Conservation (phyloP, 2,113 vertebrate genomes). For the Scartelaos histophorus region DNA sequence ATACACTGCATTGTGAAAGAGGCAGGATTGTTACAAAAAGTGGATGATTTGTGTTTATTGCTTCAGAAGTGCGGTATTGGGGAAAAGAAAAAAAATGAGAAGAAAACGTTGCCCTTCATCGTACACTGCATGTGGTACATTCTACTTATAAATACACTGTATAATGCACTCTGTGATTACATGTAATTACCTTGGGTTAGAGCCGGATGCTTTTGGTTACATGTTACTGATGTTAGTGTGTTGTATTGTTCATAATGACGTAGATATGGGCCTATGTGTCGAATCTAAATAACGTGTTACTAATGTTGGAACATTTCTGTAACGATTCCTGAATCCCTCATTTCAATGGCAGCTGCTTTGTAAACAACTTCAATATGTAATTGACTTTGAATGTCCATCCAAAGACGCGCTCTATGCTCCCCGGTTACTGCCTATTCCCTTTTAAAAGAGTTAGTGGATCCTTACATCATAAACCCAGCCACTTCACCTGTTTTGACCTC, state of each 20-base stretch:
- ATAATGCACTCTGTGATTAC: too few species aligned
- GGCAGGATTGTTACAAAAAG: not conserved
- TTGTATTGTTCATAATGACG: not conserved
- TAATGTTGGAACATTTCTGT: not conserved
- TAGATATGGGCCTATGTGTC: not conserved
- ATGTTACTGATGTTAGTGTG: not conserved
- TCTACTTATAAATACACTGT: not conserved
- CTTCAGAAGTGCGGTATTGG: not conserved
- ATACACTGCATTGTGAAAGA: not conserved
- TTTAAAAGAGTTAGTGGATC: not conserved
- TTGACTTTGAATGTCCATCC: not conserved
- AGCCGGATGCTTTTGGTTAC: not conserved
- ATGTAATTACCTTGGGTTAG: not conserved
- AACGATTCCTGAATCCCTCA: not conserved
- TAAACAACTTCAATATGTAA: not conserved
- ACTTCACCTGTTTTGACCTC: slow-evolving; percentile 29
- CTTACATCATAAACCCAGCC: slow-evolving; percentile 13
- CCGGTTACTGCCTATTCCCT: not conserved
- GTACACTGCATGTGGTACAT: not conserved
- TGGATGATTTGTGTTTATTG: not conserved
- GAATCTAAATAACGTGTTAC: not conserved
- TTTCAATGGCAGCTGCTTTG: not conserved
- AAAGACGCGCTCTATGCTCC: not conserved
- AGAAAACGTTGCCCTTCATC: not conserved
- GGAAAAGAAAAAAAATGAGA: not conserved